phyloP scores from a whole-genome alignment of 2,888 invertebrate species.

The Plutella xylostella region DNA sequence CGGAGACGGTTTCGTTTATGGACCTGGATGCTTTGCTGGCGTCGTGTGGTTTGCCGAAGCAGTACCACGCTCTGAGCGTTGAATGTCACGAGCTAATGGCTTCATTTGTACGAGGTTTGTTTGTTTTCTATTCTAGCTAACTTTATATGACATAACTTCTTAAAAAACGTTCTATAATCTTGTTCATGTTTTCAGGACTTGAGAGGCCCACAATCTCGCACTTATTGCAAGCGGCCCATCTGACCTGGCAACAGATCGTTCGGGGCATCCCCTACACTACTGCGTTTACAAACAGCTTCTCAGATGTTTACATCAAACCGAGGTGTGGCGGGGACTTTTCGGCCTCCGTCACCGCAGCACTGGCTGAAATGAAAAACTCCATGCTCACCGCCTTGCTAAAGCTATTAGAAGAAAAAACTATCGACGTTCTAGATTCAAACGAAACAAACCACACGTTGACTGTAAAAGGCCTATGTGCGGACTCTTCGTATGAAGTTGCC shows the following conservation, averaged over 20 bases:
- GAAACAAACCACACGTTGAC: conserved; percentile 39
- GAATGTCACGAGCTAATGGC: conserved; percentile 50
- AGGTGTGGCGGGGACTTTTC: conserved; percentile 53
- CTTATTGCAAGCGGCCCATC: conserved; percentile 73
- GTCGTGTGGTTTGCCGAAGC: conserved; percentile 45
- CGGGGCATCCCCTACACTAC: conserved; percentile 67
- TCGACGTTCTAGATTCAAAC: conserved; percentile 11
- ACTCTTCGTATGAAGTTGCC: conserved; percentile 60
- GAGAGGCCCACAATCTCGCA: conserved; percentile 74
- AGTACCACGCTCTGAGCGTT: conserved; percentile 43
- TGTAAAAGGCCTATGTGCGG: conserved; percentile 56
- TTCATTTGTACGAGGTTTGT: conserved; percentile 54
- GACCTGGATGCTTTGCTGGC: conserved; percentile 53
- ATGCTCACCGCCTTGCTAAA: conserved; percentile 42
- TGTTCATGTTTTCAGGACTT: conserved; percentile 44
- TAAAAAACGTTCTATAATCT: conserved; percentile 5
- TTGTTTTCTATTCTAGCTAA: too few relatives aligned
- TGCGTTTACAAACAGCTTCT: conserved; percentile 70
- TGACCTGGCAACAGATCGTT: conserved; percentile 73
- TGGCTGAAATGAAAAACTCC: conserved; percentile 60
- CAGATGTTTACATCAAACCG: conserved; percentile 75
- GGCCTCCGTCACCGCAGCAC: conserved; percentile 40
- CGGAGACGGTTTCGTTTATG: conserved; percentile 45
- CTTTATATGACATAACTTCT: background rate
- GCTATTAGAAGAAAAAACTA: conserved; percentile 24